phyloP scores from a whole-genome alignment of 2,797 vertebrate species.

The Diceros bicornis region DNA sequence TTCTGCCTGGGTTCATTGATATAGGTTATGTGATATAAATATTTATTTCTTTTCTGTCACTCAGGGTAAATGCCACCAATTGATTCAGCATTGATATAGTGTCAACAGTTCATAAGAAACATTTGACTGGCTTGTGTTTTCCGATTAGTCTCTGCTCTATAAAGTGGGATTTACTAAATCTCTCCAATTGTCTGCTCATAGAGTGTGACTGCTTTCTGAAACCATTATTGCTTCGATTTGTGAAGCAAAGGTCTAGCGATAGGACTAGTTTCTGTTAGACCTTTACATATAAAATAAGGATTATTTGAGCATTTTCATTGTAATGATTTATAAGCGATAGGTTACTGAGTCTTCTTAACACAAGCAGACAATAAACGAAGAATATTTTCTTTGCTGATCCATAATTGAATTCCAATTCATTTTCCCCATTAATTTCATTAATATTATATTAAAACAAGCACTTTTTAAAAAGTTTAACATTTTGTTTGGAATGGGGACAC shows the following conservation, averaged over 20 bases:
- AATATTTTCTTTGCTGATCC: constrained; percentile 85
- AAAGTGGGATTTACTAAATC: constrained; percentile 92
- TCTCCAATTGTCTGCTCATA: constrained; percentile 90
- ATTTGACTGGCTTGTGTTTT: constrained; percentile 89
- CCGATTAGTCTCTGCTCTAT: constrained; percentile 90
- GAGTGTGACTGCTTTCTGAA: constrained; percentile 89
- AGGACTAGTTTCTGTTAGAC: constrained; percentile 81
- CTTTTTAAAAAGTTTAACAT: constrained; percentile 77
- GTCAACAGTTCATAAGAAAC: constrained; percentile 93
- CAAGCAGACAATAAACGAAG: constrained; percentile 77
- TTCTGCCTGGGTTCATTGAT: constrained; percentile 95
- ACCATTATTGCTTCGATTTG: constrained; percentile 88
- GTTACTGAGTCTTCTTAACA: constrained; percentile 76
- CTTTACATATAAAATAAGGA: constrained; percentile 86
- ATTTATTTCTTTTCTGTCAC: constrained; percentile 98
- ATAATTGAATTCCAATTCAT: constrained; percentile 84
- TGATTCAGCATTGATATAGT: constrained; percentile 93
- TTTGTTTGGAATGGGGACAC: constrained; percentile 54
- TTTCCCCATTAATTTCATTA: constrained; percentile 81
- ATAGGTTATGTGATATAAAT: constrained; percentile 98
- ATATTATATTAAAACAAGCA: constrained; percentile 76
- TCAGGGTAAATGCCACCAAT: constrained; percentile 95
- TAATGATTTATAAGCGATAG: constrained; percentile 86
- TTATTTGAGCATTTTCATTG: constrained; percentile 88
- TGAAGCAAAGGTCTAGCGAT: constrained; percentile 80